Evolutionary conservation across 2,113 vertebrate genomes (phyloP).

Genomic region (Progne subis): DNA sequence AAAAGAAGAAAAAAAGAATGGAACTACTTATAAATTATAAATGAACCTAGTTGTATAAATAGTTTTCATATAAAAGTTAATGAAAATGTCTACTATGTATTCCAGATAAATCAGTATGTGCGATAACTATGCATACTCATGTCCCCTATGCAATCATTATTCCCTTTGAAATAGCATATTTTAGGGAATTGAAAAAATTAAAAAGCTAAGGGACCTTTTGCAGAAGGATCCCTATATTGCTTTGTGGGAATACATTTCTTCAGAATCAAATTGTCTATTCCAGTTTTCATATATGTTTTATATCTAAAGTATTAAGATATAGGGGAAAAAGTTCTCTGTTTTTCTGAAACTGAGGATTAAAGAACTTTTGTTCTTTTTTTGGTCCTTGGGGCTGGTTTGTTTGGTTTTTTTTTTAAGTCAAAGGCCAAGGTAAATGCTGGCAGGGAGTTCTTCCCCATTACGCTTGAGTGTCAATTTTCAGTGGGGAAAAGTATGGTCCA

Average conservation of each 20-base stretch:
- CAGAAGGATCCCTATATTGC: background rate
- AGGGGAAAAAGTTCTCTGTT: background rate
- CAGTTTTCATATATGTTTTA: background rate
- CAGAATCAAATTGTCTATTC: background rate
- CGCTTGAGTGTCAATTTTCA: slow-evolving; percentile 17
- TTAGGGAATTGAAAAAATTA: background rate
- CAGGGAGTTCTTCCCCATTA: slow-evolving; percentile 33
- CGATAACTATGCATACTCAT: background rate
- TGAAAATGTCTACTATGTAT: background rate
- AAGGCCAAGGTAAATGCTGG: slow-evolving; percentile 56
- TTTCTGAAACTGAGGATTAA: slow-evolving; percentile 31
- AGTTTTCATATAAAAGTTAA: background rate
- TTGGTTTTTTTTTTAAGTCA: background rate
- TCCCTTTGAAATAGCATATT: background rate
- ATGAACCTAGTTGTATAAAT: background rate
- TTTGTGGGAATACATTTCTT: background rate
- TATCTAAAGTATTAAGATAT: background rate
- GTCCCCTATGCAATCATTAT: background rate
- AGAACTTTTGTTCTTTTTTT: slow-evolving; percentile 19
- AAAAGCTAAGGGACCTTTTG: background rate
- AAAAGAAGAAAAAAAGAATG: background rate
- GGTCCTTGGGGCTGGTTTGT: background rate
- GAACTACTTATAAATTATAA: background rate
- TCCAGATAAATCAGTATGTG: background rate
- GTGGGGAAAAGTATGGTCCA: background rate